Percentiles rank a stretch among this genome's conserved stretches.
These are phyloP conservation scores for Zophobas morio DNA, from an alignment of 1,140 invertebrate species.

Conservation along the genomic window DNA sequence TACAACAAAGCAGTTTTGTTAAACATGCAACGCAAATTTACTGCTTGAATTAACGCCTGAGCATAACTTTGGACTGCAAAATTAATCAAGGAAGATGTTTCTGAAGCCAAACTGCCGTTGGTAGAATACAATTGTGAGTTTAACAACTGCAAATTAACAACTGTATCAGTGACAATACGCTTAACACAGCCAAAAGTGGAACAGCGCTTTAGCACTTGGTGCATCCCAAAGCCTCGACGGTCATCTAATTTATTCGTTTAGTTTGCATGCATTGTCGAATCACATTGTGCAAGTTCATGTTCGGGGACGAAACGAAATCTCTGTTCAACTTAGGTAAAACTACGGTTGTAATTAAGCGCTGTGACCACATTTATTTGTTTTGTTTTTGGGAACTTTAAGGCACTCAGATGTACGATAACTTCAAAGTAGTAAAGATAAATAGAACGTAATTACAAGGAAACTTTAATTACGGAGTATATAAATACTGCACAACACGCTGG, in stretches of 20 bases:
- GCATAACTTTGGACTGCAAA: conserved; percentile 28
- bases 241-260: conserved; percentile 35
- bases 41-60: conserved; percentile 9
- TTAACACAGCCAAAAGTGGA: conserved; percentile 34
- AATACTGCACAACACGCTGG: too few species aligned
- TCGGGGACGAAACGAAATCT: background rate
- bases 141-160: conserved; percentile 50
- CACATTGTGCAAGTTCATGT: conserved; percentile 7
- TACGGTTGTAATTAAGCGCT: too few species aligned
- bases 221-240: conserved; percentile 17
- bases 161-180: conserved; percentile 50
- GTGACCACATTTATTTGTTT: too few species aligned
- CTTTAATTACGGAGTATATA: too few species aligned
- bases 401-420: too few species aligned
- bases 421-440: too few species aligned
- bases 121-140: conserved; percentile 47
- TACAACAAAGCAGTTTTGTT: conserved; percentile 1
- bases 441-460: too few species aligned
- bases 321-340: too few species aligned
- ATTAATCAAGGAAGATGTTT: conserved; percentile 52
- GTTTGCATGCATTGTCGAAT: conserved; percentile 21
- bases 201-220: conserved; percentile 35
- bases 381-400: too few species aligned
- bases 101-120: conserved; percentile 47
- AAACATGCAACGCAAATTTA: background rate